Evolutionary conservation across 2,797 vertebrate species (phyloP).

Genomic region (Lepidocolaptes lacrymiger): DNA sequence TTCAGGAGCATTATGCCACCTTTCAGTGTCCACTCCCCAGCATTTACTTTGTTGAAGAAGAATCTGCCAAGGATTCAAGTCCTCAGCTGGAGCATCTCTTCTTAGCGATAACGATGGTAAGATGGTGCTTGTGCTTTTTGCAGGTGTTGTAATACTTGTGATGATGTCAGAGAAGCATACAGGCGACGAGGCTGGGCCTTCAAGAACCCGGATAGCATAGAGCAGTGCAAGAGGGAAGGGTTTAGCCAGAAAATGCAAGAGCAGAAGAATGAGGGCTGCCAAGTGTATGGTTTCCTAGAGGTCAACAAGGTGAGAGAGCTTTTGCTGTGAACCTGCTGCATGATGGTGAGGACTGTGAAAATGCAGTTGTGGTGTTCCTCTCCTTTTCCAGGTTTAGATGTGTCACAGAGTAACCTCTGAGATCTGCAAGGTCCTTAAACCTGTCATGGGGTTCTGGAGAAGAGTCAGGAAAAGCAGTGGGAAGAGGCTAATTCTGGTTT

Average conservation of each 20-base stretch:
- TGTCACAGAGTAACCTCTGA: not conserved
- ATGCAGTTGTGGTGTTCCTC: not conserved
- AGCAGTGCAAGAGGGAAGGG: slow-evolving; percentile 95
- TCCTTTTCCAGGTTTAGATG: not conserved
- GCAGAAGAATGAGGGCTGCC: slow-evolving; percentile 97
- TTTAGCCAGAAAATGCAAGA: slow-evolving; percentile 99
- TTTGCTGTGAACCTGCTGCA: not conserved
- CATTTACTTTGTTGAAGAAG: not conserved
- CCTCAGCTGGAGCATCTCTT: not conserved
- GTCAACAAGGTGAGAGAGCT: slow-evolving; percentile 91
- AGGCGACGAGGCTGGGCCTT: slow-evolving; percentile 96
- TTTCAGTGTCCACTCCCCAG: not conserved
- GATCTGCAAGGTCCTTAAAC: not conserved
- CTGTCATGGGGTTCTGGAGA: not conserved
- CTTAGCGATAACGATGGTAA: not conserved
- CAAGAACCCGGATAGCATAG: slow-evolving; percentile 95
- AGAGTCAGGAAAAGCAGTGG: not conserved
- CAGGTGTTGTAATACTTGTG: slow-evolving; percentile 96
- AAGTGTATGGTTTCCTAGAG: slow-evolving; percentile 94
- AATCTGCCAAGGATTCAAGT: not conserved
- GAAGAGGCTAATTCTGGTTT: not conserved
- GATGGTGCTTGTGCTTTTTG: not conserved
- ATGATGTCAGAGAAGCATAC: slow-evolving; percentile 96
- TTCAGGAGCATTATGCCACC: not conserved
- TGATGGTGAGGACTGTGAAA: not conserved